Percentiles rank a stretch among this genome's conserved stretches.
Conservation (phyloP, 2,888 invertebrate genomes). For the Chaitophorus viminalis region DNA sequence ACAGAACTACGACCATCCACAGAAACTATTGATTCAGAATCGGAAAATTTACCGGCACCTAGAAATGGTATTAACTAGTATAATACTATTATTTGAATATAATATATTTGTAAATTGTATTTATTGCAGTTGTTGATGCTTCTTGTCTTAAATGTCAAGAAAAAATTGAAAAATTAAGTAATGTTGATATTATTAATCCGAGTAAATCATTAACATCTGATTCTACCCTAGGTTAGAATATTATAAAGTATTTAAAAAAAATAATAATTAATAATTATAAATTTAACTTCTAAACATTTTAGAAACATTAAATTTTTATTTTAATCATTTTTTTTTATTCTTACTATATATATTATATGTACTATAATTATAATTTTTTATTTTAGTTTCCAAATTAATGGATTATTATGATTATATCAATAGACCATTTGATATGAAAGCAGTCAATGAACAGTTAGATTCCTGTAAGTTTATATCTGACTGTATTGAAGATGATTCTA, state of each 20-base stretch:
- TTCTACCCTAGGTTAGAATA: conserved; percentile 38
- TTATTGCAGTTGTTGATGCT: conserved; percentile 35
- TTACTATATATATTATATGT: background rate
- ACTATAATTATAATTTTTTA: conserved; percentile 12
- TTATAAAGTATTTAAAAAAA: background rate
- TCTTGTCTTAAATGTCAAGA: conserved; percentile 50
- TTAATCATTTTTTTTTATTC: background rate
- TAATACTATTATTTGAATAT: background rate
- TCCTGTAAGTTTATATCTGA: conserved; percentile 44
- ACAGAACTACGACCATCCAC: conserved; percentile 7
- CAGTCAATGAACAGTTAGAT: conserved; percentile 42
- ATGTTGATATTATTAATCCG: conserved; percentile 26
- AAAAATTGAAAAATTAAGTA: conserved; percentile 41
- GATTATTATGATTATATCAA: conserved; percentile 43
- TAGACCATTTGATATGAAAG: conserved; percentile 42
- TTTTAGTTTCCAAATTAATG: conserved; percentile 58
- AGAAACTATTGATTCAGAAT: conserved; percentile 42
- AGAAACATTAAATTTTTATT: background rate
- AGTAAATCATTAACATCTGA: conserved; percentile 45
- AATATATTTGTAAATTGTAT: background rate
- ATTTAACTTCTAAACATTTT: background rate
- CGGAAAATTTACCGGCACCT: conserved; percentile 2
- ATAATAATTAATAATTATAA: background rate
- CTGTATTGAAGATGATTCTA: conserved; percentile 48
- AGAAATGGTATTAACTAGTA: background rate